phyloP scores from a whole-genome alignment of 2,113 vertebrate genomes.

The Calonectris borealis region DNA sequence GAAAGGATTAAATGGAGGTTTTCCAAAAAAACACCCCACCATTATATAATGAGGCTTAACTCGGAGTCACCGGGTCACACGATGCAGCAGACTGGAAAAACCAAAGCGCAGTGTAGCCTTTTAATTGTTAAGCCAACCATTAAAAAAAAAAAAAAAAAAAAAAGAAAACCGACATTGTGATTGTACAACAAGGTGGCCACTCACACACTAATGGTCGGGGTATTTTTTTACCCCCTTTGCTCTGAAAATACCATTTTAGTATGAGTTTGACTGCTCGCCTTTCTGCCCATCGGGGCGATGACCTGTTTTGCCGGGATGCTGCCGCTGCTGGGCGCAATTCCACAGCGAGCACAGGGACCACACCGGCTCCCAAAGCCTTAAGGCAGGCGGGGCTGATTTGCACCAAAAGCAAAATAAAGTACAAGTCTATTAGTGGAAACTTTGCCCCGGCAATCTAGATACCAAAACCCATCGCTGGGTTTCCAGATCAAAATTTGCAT shows the following conservation, averaged over 20 bases:
- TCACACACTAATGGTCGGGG: neutral
- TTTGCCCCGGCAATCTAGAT: neutral
- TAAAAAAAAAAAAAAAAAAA: neutral
- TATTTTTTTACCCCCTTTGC: neutral
- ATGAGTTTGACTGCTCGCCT: neutral
- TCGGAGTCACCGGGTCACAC: neutral
- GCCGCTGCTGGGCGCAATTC: accelerated
- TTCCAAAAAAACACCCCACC: constrained; percentile 47
- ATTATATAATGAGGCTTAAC: constrained; percentile 40
- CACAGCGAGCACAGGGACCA: accelerated
- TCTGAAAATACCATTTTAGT: neutral
- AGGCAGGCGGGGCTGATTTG: neutral
- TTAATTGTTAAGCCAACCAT: constrained; percentile 29
- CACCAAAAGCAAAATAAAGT: neutral
- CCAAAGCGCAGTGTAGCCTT: neutral
- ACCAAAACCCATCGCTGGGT: neutral
- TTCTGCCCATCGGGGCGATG: neutral
- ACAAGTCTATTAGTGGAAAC: neutral
- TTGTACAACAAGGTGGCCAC: neutral
- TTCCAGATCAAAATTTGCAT: neutral
- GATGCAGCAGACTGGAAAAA: constrained; percentile 54
- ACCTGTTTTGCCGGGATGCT: neutral
- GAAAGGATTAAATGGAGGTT: constrained; percentile 67
- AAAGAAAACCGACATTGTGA: neutral
- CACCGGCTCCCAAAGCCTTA: neutral